Evolutionary conservation across 2,113 vertebrate genomes (phyloP), one percentile per base, ranked within the genome.

Genomic region (Scomber japonicus): DNA sequence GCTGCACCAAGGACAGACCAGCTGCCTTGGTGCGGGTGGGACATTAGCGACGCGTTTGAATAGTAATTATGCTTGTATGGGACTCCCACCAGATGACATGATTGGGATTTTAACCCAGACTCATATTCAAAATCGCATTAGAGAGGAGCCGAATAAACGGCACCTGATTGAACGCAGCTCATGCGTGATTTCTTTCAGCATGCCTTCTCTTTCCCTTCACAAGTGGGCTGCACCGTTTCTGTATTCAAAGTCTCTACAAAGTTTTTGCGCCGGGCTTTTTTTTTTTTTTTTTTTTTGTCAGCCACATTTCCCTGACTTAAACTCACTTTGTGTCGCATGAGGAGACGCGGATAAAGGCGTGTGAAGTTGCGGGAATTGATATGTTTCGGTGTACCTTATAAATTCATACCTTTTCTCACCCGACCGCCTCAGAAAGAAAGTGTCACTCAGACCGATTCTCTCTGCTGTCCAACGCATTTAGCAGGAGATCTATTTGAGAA

Each of bases 321-420:
- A 95, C 92, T 95, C 91, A 94, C 94, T 96, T 96, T 87, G 95
- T 98, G 94, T 96, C 96, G 96, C 96, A 95, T 98, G 97, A 98
- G 94, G 93, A 94, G 96, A 78, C 95, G 84, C 94, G 94, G 94
- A 98, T 96, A 99, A 99, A 98, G 94, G 96, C 96, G 95, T 92
- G 94, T 94, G 96, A 96, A 95, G 95, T 95, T 92, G 93, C 93
- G 94, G 96, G 97, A 99, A 98, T 99, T 95, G 97, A 97, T 95
- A 97, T 97, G 98, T 98, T 97, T 97, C 94, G 95, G 96, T 97
- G 96, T 96, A 97, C 96, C 96, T 97, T 97, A 97, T 97, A 97
- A 97, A 99, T 99, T 99, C 97, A 98, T 95, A 97, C 96, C 96
- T 96, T 96, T 97, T 97, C 96, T 96, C 96, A 96, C 94, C 94